phyloP scores from a whole-genome alignment of 37 sponge, comb jelly and placozoan species.

The Oscarella lobularis region DNA sequence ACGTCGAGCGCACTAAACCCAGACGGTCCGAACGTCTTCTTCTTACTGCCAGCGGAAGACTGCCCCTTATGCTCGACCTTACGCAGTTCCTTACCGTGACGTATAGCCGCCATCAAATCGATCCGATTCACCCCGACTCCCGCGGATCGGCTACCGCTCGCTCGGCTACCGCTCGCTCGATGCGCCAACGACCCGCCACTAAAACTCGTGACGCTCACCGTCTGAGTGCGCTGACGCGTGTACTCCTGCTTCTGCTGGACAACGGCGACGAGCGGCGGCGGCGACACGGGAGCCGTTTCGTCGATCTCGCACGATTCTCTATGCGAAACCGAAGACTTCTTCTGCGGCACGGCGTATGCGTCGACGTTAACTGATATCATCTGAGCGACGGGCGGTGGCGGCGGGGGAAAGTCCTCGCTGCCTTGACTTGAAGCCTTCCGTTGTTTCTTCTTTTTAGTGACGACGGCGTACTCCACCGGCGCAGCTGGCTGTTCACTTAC shows the following conservation, averaged over 20 bases:
- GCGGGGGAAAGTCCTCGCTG: too few relatives aligned
- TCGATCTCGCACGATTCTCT: not conserved
- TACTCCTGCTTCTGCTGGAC: too few relatives aligned
- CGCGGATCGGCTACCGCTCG: not conserved
- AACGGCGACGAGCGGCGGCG: not conserved
- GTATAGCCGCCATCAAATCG: constrained; percentile 17
- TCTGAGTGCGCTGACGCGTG: too few relatives aligned
- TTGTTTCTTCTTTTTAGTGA: too few relatives aligned
- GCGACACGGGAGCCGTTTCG: not conserved
- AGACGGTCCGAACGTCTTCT: not conserved
- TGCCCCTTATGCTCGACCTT: constrained; percentile 8
- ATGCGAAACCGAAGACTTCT: not conserved
- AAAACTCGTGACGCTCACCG: not conserved
- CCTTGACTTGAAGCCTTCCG: too few relatives aligned
- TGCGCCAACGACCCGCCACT: not conserved
- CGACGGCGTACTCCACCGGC: too few relatives aligned
- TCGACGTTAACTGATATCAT: not conserved
- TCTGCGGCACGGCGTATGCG: not conserved
- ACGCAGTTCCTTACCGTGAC: constrained; percentile 47
- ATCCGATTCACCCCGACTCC: not conserved
- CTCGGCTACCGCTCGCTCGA: not conserved
- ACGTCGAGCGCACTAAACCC: constrained; percentile 31
- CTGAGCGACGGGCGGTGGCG: not conserved
- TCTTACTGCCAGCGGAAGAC: constrained; percentile 28
- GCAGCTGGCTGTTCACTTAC: too few relatives aligned